These are phyloP conservation scores for Montipora capitata DNA, from an alignment of 92 coral and sea anemone species.

Conservation along the genomic window DNA sequence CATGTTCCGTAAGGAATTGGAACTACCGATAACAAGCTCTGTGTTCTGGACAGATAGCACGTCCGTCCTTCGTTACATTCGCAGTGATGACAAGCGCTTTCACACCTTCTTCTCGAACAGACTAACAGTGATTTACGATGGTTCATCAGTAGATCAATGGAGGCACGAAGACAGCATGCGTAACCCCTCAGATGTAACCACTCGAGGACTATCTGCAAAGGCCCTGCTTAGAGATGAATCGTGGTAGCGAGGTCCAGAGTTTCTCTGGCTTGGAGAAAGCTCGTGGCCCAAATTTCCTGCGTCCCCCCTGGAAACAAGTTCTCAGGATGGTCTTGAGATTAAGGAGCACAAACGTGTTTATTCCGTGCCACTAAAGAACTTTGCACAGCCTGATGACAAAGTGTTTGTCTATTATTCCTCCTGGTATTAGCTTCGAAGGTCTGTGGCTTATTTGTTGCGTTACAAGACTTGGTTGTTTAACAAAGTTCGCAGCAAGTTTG, in stretches of 20 bases:
- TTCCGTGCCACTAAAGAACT: background rate
- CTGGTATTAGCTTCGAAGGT: slow-evolving; percentile 41
- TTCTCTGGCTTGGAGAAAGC: slow-evolving; percentile 31
- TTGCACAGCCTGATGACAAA: background rate
- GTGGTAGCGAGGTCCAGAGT: slow-evolving; percentile 44
- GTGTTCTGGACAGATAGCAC: no score
- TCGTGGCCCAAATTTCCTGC: slow-evolving; percentile 8
- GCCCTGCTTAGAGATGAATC: background rate
- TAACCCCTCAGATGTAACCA: no score
- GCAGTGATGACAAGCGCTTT: no score
- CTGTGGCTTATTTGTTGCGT: slow-evolving; percentile 11
- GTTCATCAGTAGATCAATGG: no score
- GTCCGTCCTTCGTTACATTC: no score
- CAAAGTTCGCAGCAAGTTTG: slow-evolving; percentile 6
- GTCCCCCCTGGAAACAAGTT: background rate
- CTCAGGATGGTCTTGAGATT: slow-evolving; percentile 30
- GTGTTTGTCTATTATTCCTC: slow-evolving; percentile 36
- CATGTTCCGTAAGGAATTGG: no score
- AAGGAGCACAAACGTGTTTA: slow-evolving; percentile 10
- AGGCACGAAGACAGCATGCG: no score
- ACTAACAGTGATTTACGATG: no score
- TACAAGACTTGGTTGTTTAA: slow-evolving; percentile 29
- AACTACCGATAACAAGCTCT: no score
- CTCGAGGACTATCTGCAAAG: no score
- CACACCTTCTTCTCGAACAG: no score